Conservation (phyloP, 2,797 vertebrate species). For the Ctenopoma multispine region DNA sequence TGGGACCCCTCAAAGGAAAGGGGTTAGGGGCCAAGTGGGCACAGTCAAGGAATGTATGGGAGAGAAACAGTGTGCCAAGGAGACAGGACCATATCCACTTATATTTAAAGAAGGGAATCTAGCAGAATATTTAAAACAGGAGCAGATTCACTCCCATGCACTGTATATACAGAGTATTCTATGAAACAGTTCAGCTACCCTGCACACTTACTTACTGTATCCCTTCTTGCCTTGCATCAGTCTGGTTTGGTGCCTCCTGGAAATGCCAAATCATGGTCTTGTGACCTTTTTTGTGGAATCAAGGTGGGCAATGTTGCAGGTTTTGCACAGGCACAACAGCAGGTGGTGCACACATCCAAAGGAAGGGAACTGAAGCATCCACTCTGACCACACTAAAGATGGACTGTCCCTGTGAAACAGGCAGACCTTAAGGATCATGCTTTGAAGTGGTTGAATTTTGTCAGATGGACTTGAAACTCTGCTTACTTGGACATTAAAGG, state of each 20-base stretch:
- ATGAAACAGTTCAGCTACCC: constrained; percentile 4
- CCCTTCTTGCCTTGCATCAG: constrained; percentile 75
- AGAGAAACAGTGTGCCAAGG: constrained; percentile 31
- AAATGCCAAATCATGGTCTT: constrained; percentile 41
- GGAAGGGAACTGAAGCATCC: constrained; percentile 78
- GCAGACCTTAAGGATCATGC: not conserved
- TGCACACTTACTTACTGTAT: constrained; percentile 12
- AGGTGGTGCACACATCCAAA: constrained; percentile 69
- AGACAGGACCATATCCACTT: constrained; percentile 40
- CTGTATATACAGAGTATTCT: constrained; percentile 26
- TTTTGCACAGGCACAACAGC: constrained; percentile 87
- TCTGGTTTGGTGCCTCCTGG: constrained; percentile 45
- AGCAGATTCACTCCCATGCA: constrained; percentile 27
- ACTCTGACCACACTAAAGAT: constrained; percentile 71
- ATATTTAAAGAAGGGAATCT: constrained; percentile 81
- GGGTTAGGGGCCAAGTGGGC: constrained; percentile 36
- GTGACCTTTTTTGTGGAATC: constrained; percentile 76
- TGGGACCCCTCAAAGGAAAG: constrained; percentile 17
- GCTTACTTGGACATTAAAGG: constrained; percentile 12
- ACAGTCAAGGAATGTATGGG: constrained; percentile 24
- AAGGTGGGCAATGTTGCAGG: constrained; percentile 84
- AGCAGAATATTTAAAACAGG: constrained; percentile 48
- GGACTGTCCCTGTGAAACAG: constrained; percentile 11
- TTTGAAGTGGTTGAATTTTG: constrained; percentile 3
- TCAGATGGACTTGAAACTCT: constrained; percentile 29